Base-by-base conservation (phyloP, 2,113 vertebrate genomes). In the Indicator indicator region DNA sequence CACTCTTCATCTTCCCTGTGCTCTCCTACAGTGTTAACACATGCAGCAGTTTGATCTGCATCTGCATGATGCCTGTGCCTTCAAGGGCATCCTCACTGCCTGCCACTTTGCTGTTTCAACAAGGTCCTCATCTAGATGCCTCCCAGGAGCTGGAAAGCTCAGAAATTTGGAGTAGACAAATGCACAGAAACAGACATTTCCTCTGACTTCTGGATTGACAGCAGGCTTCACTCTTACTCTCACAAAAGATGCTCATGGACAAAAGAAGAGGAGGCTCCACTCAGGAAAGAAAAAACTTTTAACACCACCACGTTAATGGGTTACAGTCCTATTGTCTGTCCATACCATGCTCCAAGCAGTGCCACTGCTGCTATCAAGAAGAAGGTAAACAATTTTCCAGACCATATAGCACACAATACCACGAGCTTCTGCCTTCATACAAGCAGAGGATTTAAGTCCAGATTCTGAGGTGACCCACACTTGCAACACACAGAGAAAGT, bases 321-420 rank as follows among this genome's bases (percentile, higher is more conserved):
- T 59, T 85, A 26, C 20, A 13, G n/a, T 33, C 14, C 86, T 30
- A 38, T 2, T 56, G 52, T 42, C 64, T 52, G 38, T 54, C 60
- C 40, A 12, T 9, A 30, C 23, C 28, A 38, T 81, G 56, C 73
- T 71, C 54, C 38, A 60, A 71, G 52, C 19, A 68, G 46, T 20
- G 16, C 46, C 48, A 17, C 6, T 73, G 46, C 36, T 80, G 16
- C 32, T 42, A 58, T 26, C 58, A 87, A 60, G 74, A 24, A 59
- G 36, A 9, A 50, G 17, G 11, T 28, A n/a, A 80, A 81, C 1
- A 1, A 11, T 52, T 69, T 72, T 76, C 67, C 79, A 91, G 59
- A 42, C 5, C 8, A 9, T 0, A 32, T 0, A 36, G n/a, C 11
- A 67, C 48, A 38, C 24, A 63, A 4, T 9, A 69, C 16, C 32